A percentile compares a stretch with the other conserved stretches of the same genome.
Conservation (phyloP, 1,140 invertebrate species). For the Drosophila sturtevanti region DNA sequence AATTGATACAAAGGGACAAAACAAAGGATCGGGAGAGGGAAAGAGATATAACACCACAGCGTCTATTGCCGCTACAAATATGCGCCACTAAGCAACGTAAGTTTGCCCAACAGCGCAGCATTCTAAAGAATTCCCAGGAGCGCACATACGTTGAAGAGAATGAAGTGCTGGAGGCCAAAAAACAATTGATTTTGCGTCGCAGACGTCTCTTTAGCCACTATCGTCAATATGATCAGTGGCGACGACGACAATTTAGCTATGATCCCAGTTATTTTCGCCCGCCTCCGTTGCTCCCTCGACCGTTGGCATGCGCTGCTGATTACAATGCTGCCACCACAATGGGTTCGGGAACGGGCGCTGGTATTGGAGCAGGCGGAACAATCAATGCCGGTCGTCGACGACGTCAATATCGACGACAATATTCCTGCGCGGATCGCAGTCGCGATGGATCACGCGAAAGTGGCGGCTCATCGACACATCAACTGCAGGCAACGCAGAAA, state of each 20-base stretch:
- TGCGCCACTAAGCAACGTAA: slow-evolving; percentile 53
- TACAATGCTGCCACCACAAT: slow-evolving; percentile 46
- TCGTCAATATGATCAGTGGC: slow-evolving; percentile 81
- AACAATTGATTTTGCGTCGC: slow-evolving; percentile 76
- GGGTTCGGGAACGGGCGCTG: slow-evolving; percentile 45
- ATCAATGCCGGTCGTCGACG: slow-evolving; percentile 65
- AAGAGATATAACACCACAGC: slow-evolving; percentile 29
- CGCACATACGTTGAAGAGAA: slow-evolving; percentile 72
- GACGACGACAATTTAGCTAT: slow-evolving; percentile 79
- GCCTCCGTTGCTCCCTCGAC: slow-evolving; percentile 68
- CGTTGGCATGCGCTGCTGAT: slow-evolving; percentile 70
- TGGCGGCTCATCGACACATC: slow-evolving; percentile 66
- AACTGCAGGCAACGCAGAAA: slow-evolving; percentile 49
- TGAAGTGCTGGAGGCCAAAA: slow-evolving; percentile 78
- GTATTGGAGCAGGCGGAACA: slow-evolving; percentile 25
- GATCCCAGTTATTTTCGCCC: slow-evolving; percentile 81
- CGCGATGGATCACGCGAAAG: slow-evolving; percentile 79
- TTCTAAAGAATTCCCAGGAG: slow-evolving; percentile 76
- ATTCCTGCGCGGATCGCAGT: slow-evolving; percentile 76
- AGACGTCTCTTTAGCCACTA: slow-evolving; percentile 79
- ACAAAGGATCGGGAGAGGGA: slow-evolving; percentile 13
- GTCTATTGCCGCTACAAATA: slow-evolving; percentile 53
- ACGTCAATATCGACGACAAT: slow-evolving; percentile 76
- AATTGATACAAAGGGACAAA: slow-evolving; percentile 21
- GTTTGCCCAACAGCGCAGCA: slow-evolving; percentile 77